Evolutionary conservation across 1,140 invertebrate genomes (phyloP).

Genomic region (Drosophila azteca): DNA sequence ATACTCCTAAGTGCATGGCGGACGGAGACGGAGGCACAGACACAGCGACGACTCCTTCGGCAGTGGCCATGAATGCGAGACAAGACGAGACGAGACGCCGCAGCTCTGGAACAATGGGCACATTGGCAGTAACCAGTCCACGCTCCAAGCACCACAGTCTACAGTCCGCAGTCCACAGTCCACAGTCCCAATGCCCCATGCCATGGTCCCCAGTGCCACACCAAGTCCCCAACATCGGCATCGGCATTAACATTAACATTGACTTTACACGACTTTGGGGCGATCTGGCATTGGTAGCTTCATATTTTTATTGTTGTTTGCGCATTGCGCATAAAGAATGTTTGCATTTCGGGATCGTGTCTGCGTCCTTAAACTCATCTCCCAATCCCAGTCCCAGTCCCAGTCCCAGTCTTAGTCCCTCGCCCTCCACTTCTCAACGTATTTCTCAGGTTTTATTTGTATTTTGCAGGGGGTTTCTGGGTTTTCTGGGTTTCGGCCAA

Average conservation of each 20-base stretch:
- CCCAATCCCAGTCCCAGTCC: no score
- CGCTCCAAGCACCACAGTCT: not conserved
- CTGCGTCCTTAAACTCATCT: constrained; percentile 65
- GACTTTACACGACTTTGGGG: constrained; percentile 81
- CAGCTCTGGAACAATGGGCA: constrained; percentile 14
- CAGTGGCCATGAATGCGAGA: no score
- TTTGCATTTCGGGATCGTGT: constrained; percentile 66
- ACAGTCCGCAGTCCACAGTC: no score
- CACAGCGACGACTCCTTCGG: constrained; percentile 10
- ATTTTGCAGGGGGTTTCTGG: constrained; percentile 21
- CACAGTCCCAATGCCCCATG: not conserved
- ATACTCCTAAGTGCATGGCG: not conserved
- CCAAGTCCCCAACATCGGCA: constrained; percentile 46
- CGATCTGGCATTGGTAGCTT: constrained; percentile 72
- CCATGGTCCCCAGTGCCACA: constrained; percentile 28
- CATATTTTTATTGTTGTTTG: constrained; percentile 82
- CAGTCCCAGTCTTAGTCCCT: not conserved
- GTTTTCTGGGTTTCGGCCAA: constrained; percentile 48
- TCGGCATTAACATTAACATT: constrained; percentile 80
- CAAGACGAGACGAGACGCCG: no score
- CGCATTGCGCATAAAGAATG: constrained; percentile 75
- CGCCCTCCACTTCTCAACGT: not conserved
- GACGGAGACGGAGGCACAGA: constrained; percentile 8
- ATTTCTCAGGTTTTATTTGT: constrained; percentile 24
- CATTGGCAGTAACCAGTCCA: constrained; percentile 34